Percentiles rank a stretch among this genome's conserved stretches.
Evolutionary conservation across 1,140 invertebrate species (phyloP).

Genomic region (Centruroides vittatus): DNA sequence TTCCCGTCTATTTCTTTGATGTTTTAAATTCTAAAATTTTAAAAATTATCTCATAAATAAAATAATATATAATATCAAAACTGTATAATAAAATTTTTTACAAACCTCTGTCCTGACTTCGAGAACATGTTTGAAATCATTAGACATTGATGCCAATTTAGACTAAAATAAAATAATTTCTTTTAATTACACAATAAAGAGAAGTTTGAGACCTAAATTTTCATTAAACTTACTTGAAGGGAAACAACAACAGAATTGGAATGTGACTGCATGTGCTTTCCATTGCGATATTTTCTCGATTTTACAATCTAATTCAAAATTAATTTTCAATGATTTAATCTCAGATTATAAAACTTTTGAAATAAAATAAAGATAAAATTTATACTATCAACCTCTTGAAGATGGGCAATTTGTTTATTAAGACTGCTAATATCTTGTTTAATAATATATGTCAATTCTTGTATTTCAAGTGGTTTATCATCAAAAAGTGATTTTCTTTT

Average conservation of each 20-base stretch:
- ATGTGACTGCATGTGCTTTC: constrained; percentile 78
- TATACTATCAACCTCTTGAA: constrained; percentile 28
- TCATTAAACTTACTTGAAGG: constrained; percentile 41
- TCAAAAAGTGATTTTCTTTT: constrained; percentile 96
- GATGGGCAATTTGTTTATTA: constrained; percentile 83
- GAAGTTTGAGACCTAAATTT: too few relatives aligned
- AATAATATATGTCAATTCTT: constrained; percentile 94
- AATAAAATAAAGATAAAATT: background rate
- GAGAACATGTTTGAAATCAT: constrained; percentile 85
- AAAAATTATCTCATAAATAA: background rate
- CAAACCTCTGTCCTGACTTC: constrained; percentile 69
- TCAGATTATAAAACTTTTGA: background rate
- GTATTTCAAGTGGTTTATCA: constrained; percentile 86
- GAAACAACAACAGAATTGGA: constrained; percentile 89
- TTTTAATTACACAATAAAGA: background rate
- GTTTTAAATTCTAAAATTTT: constrained; percentile 70
- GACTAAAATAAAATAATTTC: constrained; percentile 34
- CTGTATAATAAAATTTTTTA: background rate
- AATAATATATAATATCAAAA: background rate
- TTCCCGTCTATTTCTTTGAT: constrained; percentile 82
- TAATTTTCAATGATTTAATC: background rate
- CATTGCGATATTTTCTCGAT: constrained; percentile 36
- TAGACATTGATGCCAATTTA: constrained; percentile 89
- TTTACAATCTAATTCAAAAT: constrained; percentile 25
- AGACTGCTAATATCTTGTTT: constrained; percentile 89